phyloP scores from a whole-genome alignment of 2,113 vertebrate species.

The Rhadina sibilatrix region DNA sequence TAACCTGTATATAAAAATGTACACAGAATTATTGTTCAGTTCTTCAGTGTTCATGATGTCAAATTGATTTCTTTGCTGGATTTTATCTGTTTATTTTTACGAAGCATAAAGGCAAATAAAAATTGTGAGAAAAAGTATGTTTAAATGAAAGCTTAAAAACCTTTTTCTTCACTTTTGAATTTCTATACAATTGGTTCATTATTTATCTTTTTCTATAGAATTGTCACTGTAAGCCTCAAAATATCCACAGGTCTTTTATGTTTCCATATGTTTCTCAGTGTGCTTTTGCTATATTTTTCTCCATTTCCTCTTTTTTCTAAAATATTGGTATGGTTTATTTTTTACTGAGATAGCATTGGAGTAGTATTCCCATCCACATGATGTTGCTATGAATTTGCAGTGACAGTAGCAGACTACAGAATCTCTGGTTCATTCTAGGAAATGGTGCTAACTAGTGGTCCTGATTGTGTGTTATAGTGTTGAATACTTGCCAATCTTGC shows the following conservation, averaged over 20 bases:
- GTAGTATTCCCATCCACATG: background rate
- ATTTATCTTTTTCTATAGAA: background rate
- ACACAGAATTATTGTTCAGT: background rate
- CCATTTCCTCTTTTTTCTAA: background rate
- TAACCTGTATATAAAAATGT: background rate
- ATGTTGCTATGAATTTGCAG: background rate
- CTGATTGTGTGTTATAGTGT: background rate
- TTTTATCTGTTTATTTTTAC: background rate
- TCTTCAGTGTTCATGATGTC: background rate
- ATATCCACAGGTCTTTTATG: background rate
- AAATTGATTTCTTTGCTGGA: background rate
- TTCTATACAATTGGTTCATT: background rate
- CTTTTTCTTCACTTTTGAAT: background rate
- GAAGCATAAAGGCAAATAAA: background rate
- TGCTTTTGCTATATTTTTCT: background rate
- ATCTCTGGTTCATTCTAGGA: background rate
- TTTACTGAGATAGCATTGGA: background rate
- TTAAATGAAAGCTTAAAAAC: background rate
- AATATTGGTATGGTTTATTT: background rate
- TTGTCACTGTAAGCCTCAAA: background rate
- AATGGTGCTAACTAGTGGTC: background rate
- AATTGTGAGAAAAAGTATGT: background rate
- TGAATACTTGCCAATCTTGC: background rate
- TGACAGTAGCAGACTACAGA: background rate
- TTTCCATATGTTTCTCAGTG: background rate